These are phyloP conservation scores for Carabus problematicus DNA, from an alignment of 2,888 invertebrate genomes.

Conservation along the genomic window DNA sequence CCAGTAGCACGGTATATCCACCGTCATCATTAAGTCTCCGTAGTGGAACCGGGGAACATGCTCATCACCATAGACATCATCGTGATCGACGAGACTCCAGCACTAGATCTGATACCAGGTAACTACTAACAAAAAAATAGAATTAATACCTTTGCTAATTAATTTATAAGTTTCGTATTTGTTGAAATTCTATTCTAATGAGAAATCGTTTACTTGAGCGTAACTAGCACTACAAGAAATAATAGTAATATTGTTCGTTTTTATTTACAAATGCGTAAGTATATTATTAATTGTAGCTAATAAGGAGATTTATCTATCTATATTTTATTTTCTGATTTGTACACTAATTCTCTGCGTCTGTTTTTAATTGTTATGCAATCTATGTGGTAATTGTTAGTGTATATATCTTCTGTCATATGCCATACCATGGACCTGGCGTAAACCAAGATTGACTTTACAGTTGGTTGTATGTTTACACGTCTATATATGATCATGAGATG, in stretches of 20 bases:
- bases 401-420: constrained; percentile 34
- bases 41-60: constrained; percentile 23
- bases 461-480: constrained; percentile 30
- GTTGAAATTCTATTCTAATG: constrained; percentile 16
- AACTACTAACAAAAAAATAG: constrained; percentile 50
- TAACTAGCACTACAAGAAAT: no score
- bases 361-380: neutral
- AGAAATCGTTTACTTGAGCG: constrained; percentile 3
- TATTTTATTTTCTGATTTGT: constrained; percentile 5
- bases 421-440: constrained; percentile 27
- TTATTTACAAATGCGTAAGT: constrained; percentile 21
- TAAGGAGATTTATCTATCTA: neutral
- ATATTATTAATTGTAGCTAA: constrained; percentile 21
- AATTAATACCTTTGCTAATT: constrained; percentile 46
- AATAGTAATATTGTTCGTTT: constrained; percentile 12
- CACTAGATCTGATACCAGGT: constrained; percentile 73
- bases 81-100: constrained; percentile 70
- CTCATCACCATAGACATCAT: constrained; percentile 58
- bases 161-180: constrained; percentile 25
- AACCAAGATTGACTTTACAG: constrained; percentile 30
- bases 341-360: constrained; percentile 20
- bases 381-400: constrained; percentile 18
- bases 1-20: constrained; percentile 64
- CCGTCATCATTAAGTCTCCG: constrained; percentile 68
- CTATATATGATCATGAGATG: neutral